A percentile compares a stretch with the other conserved stretches of the same genome.
These are phyloP conservation scores for Hystrix brachyura DNA, from an alignment of 2,113 vertebrate genomes.

Conservation along the genomic window DNA sequence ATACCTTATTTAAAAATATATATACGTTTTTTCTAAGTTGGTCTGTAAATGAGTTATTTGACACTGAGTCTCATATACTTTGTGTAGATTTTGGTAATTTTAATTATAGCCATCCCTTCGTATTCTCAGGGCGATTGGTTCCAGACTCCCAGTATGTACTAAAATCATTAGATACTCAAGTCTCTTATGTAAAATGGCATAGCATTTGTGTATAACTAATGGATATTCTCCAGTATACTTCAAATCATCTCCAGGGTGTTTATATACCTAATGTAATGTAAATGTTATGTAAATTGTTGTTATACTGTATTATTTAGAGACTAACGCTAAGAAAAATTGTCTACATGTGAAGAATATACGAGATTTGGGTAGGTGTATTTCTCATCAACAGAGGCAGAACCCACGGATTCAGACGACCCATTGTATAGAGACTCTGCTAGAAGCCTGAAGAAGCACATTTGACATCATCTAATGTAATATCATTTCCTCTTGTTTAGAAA, in stretches of 20 bases:
- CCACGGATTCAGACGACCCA: background rate
- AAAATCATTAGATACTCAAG: background rate
- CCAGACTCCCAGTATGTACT: background rate
- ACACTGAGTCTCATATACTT: slow-evolving; percentile 1
- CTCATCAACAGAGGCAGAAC: background rate
- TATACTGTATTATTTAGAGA: background rate
- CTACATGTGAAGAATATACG: background rate
- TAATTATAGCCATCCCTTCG: slow-evolving; percentile 1
- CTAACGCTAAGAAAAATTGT: background rate
- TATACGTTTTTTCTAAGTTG: background rate
- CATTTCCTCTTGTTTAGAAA: slow-evolving; percentile 20
- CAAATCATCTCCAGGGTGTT: background rate
- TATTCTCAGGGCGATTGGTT: background rate
- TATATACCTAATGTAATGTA: background rate
- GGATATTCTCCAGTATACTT: background rate
- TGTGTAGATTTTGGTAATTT: slow-evolving; percentile 28
- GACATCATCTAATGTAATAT: slow-evolving; percentile 9
- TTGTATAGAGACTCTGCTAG: background rate
- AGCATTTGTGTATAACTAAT: background rate
- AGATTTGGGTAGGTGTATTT: background rate
- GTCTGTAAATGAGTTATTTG: slow-evolving; percentile 33
- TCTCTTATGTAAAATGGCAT: background rate
- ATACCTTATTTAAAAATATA: background rate
- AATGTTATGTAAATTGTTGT: background rate
- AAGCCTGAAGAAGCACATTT: background rate